Conservation (phyloP, 2,113 vertebrate genomes). For the Atlantisia rogersi region DNA sequence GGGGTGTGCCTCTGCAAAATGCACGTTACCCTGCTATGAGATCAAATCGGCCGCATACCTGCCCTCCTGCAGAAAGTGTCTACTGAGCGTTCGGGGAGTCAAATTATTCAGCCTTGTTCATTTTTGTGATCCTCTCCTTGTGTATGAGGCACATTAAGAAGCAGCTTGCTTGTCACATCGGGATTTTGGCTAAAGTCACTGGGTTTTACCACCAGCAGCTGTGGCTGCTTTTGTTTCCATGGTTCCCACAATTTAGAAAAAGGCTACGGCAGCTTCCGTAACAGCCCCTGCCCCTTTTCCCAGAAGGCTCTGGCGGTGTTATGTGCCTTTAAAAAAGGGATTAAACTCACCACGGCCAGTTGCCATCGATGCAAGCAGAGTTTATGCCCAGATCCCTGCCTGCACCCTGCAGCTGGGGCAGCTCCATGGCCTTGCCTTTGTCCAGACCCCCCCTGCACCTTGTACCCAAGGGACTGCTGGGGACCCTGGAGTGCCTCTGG, state of each 20-base stretch:
- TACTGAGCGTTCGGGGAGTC: background rate
- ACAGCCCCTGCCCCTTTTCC: background rate
- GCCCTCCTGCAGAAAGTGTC: background rate
- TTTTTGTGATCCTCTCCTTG: background rate
- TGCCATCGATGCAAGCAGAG: accelerated
- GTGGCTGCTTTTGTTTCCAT: constrained; percentile 80
- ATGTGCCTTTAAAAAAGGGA: background rate
- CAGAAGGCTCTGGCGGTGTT: background rate
- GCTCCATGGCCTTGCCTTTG: background rate
- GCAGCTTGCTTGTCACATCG: constrained; percentile 26
- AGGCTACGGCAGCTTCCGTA: background rate
- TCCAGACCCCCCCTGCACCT: background rate
- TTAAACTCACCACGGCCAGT: background rate
- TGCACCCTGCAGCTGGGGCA: background rate
- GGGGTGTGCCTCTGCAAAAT: background rate
- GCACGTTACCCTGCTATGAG: background rate
- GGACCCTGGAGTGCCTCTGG: background rate
- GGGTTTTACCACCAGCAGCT: constrained; percentile 63
- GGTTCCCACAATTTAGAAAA: constrained; percentile 66
- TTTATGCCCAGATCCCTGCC: background rate
- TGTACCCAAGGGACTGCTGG: background rate
- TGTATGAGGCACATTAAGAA: background rate
- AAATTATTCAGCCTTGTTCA: background rate
- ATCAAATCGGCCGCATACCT: background rate
- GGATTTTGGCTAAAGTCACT: constrained; percentile 56